Evolutionary conservation across 2,113 vertebrate genomes (phyloP), one percentile per base, ranked within the genome.

Genomic region (Semnornis frantzii): DNA sequence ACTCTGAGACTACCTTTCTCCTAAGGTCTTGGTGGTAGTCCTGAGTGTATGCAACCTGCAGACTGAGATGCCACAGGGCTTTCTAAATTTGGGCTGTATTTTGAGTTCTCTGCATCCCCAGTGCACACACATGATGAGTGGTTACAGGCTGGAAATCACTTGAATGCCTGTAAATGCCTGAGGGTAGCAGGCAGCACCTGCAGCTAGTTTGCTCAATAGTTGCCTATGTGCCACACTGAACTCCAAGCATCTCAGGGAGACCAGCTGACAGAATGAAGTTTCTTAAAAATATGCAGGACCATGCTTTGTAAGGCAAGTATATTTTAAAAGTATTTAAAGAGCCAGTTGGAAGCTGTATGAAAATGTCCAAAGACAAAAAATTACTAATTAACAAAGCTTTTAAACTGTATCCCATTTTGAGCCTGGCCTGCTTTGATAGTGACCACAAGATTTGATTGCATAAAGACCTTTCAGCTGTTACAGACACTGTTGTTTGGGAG

Each of bases 51-150:
- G 30, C 31, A 44, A 65, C 57, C 60, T 78, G 14, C 19, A 37
- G 50, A 33, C 60, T 65, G 20, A 62, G 17, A 33, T 62, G 28
- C 23, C 50, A 9, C 23, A 39, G 55, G 39, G 12, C 3, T 58
- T 71, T 55, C 70, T 57, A 27, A n/a, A 10, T 42, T 50, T 30
- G 30, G 31, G 21, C 34, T 73, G n/a, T 39, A 3, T 16, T 20
- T 65, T 69, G 50, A 58, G 18, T 65, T 79, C 23, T n/a, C 8
- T 27, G 52, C 79, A 60, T 42, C 42, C 23, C 14, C 39, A 10
- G 6, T 48, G 34, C 10, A 13, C 0, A 0, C 50, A 17, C 24
- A 6, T 28, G 28, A 20, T 1, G 0, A 23, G 39, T 8, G 37
- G 30, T 57, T 50, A 11, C 37, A 46, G 42, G 48, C 68, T 73